phyloP scores from a whole-genome alignment of 2,888 invertebrate species.

The Volucella bombylans region DNA sequence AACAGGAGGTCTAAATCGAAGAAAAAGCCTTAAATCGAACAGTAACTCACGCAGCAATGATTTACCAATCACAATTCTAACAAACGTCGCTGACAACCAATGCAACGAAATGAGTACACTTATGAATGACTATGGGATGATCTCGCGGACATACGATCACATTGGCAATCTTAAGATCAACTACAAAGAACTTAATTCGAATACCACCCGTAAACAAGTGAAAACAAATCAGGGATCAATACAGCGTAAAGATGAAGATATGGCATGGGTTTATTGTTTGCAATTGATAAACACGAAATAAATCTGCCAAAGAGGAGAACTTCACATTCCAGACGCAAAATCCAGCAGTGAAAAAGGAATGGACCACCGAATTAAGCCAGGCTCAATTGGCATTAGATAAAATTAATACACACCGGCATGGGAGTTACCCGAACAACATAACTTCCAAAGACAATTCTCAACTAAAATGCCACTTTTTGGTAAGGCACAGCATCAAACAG shows the following conservation, averaged over 20 bases:
- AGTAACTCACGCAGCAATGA: slow-evolving; percentile 83
- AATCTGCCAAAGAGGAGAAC: slow-evolving; percentile 87
- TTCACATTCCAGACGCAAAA: slow-evolving; percentile 93
- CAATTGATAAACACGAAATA: slow-evolving; percentile 88
- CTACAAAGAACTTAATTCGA: slow-evolving; percentile 89
- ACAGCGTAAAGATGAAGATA: slow-evolving; percentile 94
- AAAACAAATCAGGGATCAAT: slow-evolving; percentile 87
- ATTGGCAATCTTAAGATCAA: slow-evolving; percentile 87
- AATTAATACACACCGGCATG: slow-evolving; percentile 95
- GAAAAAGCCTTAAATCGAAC: slow-evolving; percentile 90
- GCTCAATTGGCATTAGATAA: slow-evolving; percentile 94
- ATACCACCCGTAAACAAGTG: slow-evolving; percentile 86
- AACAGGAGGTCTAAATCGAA: slow-evolving; percentile 89
- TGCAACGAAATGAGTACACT: slow-evolving; percentile 95
- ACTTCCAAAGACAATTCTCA: slow-evolving; percentile 90
- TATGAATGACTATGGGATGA: slow-evolving; percentile 96
- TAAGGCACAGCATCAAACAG: slow-evolving; percentile 91
- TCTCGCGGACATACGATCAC: slow-evolving; percentile 92
- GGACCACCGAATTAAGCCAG: slow-evolving; percentile 94
- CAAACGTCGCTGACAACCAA: slow-evolving; percentile 88
- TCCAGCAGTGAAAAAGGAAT: slow-evolving; percentile 93
- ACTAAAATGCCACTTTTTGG: slow-evolving; percentile 96
- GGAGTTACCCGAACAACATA: slow-evolving; percentile 89
- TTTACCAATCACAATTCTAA: slow-evolving; percentile 83
- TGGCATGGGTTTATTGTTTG: slow-evolving; percentile 95